Evolutionary conservation across 2,797 vertebrate genomes (phyloP).

Genomic region (Anniella stebbinsi): DNA sequence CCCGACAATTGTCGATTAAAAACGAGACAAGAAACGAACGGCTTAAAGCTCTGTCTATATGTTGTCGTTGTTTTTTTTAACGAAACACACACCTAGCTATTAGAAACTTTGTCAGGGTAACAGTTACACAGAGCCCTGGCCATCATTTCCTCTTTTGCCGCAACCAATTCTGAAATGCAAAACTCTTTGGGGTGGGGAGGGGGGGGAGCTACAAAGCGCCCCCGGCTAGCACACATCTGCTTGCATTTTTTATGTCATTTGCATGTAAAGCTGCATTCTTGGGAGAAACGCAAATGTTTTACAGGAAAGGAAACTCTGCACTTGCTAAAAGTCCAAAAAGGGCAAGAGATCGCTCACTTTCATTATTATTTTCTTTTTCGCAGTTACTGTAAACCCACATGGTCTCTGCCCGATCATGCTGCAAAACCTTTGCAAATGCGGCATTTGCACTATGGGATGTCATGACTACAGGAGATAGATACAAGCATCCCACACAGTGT

Average conservation of each 20-base stretch:
- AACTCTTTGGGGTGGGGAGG: too few species aligned
- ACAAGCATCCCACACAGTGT: too few species aligned
- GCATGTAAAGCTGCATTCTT: conserved; percentile 53
- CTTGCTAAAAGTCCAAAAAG: not conserved
- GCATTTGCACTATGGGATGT: not conserved
- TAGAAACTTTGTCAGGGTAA: not conserved
- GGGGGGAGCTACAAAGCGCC: not conserved
- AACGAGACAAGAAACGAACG: not conserved
- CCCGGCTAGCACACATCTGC: not conserved
- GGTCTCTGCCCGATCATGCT: not conserved
- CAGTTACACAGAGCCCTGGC: not conserved
- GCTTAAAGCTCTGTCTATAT: too few species aligned
- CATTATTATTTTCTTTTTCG: not conserved
- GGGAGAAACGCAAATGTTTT: conserved; percentile 65
- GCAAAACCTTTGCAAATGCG: not conserved
- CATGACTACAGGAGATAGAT: not conserved
- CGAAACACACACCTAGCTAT: not conserved
- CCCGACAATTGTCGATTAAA: not conserved
- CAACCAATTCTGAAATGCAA: not conserved
- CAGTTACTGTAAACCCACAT: not conserved
- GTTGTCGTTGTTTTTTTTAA: not conserved
- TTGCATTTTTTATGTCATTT: conserved; percentile 54
- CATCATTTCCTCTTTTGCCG: not conserved
- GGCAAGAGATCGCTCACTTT: not conserved
- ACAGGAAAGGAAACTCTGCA: conserved; percentile 6